Base-by-base conservation (phyloP, 1,140 invertebrate genomes). In the Bombus terrestris region DNA sequence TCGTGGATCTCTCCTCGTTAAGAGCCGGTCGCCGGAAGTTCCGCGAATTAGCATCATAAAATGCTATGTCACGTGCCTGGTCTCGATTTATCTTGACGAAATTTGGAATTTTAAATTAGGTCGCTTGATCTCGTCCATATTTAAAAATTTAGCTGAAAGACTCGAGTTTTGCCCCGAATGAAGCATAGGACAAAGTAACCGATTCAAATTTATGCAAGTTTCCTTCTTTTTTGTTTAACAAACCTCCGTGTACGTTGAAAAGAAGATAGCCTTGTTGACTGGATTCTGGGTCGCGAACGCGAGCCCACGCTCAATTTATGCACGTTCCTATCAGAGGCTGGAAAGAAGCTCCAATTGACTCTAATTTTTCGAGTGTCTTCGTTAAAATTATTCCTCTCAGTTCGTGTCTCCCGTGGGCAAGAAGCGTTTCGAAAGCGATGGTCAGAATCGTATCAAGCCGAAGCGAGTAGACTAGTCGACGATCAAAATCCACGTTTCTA, bases 291-390 rank as follows among this genome's bases (percentile, higher is more conserved):
- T 71, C 82, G 47, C 47, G 75, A 79, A 37, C 76, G 66, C 22
- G 22, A 32, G 28, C 82, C 82, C 82, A 84, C 82, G 82, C 76
- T 84, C 76, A 84, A 84, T 84, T 84, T 79, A 79, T 57, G 76
- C 82, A 77, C 37, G 64, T 71, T 79, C 66, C n/a, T 77, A 71
- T 71, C 47, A 57, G 66, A 84, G 82, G 47, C 76, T 84, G 82
- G 82, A 79, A 84, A 78, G 66, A 59, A 39, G 43, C 75, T 62
- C 53, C 82, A 84, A 84, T 84, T 84, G 82, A 2, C 75, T 79
- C 66, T 84, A 84, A 84, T 84, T 84, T 84, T 84, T 72, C 66
- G 76, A 84, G 76, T 79, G 39, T 59, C 37, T 69, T 69, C 82
- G 37, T 84, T 84, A 71, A 84, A 84, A 84, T 71, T 39, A 43